These are phyloP conservation scores for Deladenus siricidicola DNA, from an alignment of 2,888 invertebrate species.

Conservation along the genomic window DNA sequence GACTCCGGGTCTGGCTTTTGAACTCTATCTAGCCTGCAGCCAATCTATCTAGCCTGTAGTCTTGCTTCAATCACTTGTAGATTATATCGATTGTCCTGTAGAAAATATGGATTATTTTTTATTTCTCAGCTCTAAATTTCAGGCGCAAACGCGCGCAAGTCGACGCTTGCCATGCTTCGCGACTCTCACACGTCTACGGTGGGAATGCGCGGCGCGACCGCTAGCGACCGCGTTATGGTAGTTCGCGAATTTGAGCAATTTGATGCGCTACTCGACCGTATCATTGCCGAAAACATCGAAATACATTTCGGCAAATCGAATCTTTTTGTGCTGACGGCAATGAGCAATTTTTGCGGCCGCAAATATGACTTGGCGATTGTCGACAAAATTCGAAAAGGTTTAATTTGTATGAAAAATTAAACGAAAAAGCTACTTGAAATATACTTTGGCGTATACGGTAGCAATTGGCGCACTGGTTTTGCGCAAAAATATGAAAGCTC, in stretches of 20 bases:
- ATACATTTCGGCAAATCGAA: neutral
- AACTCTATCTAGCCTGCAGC: too few relatives aligned
- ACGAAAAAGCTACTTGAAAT: neutral
- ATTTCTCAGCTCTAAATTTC: neutral
- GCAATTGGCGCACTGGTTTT: slow-evolving; percentile 20
- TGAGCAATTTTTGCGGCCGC: slow-evolving; percentile 86
- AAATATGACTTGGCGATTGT: slow-evolving; percentile 62
- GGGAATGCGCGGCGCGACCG: slow-evolving; percentile 76
- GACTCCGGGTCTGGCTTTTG: too few relatives aligned
- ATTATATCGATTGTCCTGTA: neutral
- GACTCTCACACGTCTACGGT: slow-evolving; percentile 93
- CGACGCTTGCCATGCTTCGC: slow-evolving; percentile 16
- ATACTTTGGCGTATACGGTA: neutral
- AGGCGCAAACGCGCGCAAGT: slow-evolving; percentile 1
- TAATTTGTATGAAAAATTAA: too few relatives aligned
- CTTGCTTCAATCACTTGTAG: neutral
- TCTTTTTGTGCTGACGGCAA: slow-evolving; percentile 77
- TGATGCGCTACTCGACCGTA: slow-evolving; percentile 4
- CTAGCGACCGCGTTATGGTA: slow-evolving; percentile 17
- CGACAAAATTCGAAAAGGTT: slow-evolving; percentile 27
- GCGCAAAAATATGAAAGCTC: slow-evolving; percentile 10
- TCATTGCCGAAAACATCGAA: neutral
- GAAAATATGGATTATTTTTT: neutral
- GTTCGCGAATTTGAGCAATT: slow-evolving; percentile 11
- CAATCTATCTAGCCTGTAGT: too few relatives aligned